Evolutionary conservation across 2,888 invertebrate species (phyloP).

Genomic region (Acanthococcus lagerstroemiae): DNA sequence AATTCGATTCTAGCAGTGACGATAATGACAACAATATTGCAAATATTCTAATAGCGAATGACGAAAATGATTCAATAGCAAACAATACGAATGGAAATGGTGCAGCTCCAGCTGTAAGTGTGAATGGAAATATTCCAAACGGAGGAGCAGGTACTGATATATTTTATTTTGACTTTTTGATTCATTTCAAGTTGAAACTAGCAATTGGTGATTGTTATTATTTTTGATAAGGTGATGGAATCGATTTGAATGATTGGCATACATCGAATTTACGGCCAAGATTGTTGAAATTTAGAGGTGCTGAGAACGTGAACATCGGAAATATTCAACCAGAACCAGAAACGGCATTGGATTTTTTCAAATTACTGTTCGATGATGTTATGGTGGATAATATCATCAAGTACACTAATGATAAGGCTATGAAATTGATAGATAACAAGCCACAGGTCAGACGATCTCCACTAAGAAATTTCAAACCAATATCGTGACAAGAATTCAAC

Average conservation of each 20-base stretch:
- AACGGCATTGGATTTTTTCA: neutral
- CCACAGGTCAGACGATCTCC: neutral
- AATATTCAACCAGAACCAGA: neutral
- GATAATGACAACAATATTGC: too few relatives aligned
- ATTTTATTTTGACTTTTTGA: too few relatives aligned
- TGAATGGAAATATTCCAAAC: too few relatives aligned
- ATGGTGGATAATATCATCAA: neutral
- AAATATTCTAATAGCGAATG: too few relatives aligned
- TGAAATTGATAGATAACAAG: neutral
- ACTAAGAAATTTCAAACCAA: neutral
- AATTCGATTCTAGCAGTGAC: too few relatives aligned
- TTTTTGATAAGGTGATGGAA: constrained; percentile 3
- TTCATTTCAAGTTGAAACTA: too few relatives aligned
- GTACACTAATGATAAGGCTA: neutral
- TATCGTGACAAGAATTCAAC: too few relatives aligned
- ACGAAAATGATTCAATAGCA: too few relatives aligned
- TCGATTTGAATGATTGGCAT: constrained; percentile 5
- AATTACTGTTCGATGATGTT: neutral
- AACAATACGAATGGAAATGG: too few relatives aligned
- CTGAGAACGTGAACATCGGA: neutral
- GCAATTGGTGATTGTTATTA: neutral
- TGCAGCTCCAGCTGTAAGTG: too few relatives aligned
- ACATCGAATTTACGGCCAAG: neutral
- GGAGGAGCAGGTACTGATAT: too few relatives aligned
- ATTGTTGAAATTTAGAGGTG: neutral